Percentiles rank a stretch among this genome's conserved stretches.
Evolutionary conservation across 2,888 invertebrate genomes (phyloP).

Genomic region (Lasius platythorax): DNA sequence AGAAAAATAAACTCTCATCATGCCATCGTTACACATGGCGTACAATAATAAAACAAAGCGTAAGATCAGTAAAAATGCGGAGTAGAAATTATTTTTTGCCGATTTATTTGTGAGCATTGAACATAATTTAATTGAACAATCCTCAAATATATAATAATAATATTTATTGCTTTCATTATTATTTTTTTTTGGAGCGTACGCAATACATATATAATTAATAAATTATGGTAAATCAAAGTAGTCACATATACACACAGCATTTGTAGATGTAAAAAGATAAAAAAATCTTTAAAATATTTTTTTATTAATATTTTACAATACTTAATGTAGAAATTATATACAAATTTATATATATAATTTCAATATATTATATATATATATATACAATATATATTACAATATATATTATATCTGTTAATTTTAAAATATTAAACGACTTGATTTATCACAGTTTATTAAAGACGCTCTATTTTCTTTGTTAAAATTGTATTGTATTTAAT

Average conservation of each 20-base stretch:
- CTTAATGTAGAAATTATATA: neutral
- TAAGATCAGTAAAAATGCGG: neutral
- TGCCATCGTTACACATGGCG: neutral
- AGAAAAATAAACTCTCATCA: neutral
- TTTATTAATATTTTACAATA: neutral
- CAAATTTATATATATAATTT: neutral
- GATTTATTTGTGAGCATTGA: neutral
- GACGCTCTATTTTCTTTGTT: neutral
- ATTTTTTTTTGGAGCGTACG: constrained; percentile 4
- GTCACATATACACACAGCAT: neutral
- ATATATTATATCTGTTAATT: constrained; percentile 2
- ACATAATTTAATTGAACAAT: constrained; percentile 1
- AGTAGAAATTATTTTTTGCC: neutral
- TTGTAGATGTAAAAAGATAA: neutral
- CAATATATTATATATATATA: neutral
- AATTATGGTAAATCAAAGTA: neutral
- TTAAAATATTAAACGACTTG: neutral
- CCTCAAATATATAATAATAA: neutral
- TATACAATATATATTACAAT: too few relatives aligned
- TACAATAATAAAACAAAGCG: neutral
- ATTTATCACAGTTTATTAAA: constrained; percentile 12
- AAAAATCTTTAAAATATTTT: neutral
- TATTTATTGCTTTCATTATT: neutral
- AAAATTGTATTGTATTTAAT: neutral
- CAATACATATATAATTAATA: neutral